These are phyloP conservation scores for Acrocyrtus sp. DNA, from an alignment of 2,888 invertebrate genomes.

Conservation along the genomic window DNA sequence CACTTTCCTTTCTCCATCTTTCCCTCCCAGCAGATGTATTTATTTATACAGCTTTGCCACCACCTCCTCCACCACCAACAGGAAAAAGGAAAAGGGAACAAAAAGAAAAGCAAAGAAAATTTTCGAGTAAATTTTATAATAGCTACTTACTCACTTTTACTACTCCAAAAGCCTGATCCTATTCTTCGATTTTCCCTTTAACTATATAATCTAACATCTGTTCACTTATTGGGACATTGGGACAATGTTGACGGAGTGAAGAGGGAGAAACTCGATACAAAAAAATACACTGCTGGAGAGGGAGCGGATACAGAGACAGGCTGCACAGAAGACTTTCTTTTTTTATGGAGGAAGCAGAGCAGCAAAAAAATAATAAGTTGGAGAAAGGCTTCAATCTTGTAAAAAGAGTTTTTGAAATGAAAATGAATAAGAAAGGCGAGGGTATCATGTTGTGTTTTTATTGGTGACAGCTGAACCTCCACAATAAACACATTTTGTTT, in stretches of 20 bases:
- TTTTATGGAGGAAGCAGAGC: slow-evolving; percentile 4
- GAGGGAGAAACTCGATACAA: neutral
- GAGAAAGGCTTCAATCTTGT: slow-evolving; percentile 2
- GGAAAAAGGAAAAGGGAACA: too few relatives aligned
- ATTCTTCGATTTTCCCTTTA: slow-evolving; percentile 12
- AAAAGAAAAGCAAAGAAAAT: neutral
- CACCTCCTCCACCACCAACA: neutral
- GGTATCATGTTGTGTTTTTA: slow-evolving; percentile 22
- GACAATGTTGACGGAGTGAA: neutral
- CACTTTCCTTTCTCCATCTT: slow-evolving; percentile 11
- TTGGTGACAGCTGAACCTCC: slow-evolving; percentile 35
- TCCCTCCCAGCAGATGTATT: slow-evolving; percentile 18
- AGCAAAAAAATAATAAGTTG: neutral
- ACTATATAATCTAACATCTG: slow-evolving; percentile 20
- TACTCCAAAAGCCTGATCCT: neutral
- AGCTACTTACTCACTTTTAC: slow-evolving; percentile 7
- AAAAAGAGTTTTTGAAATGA: neutral
- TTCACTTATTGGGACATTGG: slow-evolving; percentile 32
- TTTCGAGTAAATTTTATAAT: slow-evolving; percentile 17
- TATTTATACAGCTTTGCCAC: neutral
- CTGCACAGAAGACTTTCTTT: too few relatives aligned
- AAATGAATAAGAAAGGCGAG: neutral
- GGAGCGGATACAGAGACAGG: neutral
- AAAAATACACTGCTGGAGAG: neutral
- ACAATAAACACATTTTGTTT: slow-evolving; percentile 1